These are phyloP conservation scores for Monoplex corrugatus DNA, from an alignment of 2,888 invertebrate genomes.

Conservation along the genomic window DNA sequence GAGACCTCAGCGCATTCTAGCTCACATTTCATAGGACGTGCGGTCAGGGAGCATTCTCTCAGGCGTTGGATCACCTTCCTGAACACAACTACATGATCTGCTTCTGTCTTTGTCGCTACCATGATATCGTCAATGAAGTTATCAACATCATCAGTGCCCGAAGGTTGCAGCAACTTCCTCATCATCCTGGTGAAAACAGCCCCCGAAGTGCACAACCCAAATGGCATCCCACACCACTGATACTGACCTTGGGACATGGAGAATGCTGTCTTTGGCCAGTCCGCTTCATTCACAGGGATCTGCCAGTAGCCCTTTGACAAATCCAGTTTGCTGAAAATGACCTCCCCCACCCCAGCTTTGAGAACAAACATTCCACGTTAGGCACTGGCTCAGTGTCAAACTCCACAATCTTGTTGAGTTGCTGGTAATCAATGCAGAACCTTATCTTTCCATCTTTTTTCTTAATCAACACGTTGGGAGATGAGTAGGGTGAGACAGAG, in stretches of 20 bases:
- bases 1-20: too few relatives aligned
- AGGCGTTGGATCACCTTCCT: too few relatives aligned
- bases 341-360: background rate
- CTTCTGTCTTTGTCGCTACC: background rate
- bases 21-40: too few relatives aligned
- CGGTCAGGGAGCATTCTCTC: too few relatives aligned
- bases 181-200: slow-evolving; percentile 26
- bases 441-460: slow-evolving; percentile 1
- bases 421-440: slow-evolving; percentile 31
- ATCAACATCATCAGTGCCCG: background rate
- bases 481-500: background rate
- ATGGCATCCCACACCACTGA: slow-evolving; percentile 40
- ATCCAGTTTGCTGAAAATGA: slow-evolving; percentile 26
- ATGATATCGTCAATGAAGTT: slow-evolving; percentile 41
- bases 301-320: slow-evolving; percentile 44
- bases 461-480: slow-evolving; percentile 24
- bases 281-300: background rate
- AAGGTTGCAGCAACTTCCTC: background rate
- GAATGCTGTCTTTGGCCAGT: slow-evolving; percentile 26
- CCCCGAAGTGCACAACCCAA: slow-evolving; percentile 34
- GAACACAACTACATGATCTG: background rate
- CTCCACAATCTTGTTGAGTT: slow-evolving; percentile 54
- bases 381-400: slow-evolving; percentile 61
- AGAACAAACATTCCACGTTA: background rate
- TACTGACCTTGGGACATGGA: background rate